Conservation (phyloP, 2,888 invertebrate genomes). For the Aporophyla nigra region DNA sequence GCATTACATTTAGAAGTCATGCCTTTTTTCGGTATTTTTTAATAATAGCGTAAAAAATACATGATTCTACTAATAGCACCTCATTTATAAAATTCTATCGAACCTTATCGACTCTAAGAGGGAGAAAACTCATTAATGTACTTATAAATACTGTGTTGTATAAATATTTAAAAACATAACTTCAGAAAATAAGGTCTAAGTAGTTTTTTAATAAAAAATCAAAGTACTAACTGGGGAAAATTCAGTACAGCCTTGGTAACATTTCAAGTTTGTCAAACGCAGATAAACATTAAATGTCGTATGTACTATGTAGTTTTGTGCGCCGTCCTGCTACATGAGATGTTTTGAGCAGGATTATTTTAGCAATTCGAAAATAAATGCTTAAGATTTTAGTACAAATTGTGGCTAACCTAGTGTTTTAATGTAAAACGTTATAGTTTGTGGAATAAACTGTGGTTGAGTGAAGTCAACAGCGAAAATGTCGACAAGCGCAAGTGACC, state of each 20-base stretch:
- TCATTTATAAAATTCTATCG: slow-evolving; percentile 7
- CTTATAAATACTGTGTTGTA: neutral
- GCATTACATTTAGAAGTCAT: neutral
- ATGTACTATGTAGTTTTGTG: neutral
- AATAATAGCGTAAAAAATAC: neutral
- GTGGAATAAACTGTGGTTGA: slow-evolving; percentile 20
- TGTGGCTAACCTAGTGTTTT: slow-evolving; percentile 8
- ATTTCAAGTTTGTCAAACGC: slow-evolving; percentile 48
- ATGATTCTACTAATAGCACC: slow-evolving; percentile 10
- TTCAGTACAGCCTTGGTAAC: slow-evolving; percentile 40
- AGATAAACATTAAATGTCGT: slow-evolving; percentile 48
- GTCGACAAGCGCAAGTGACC: slow-evolving; percentile 76
- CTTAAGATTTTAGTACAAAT: neutral
- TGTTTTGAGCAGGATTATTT: slow-evolving; percentile 2
- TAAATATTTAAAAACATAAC: neutral
- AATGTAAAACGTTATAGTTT: slow-evolving; percentile 22
- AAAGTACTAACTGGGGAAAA: slow-evolving; percentile 9
- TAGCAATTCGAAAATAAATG: neutral
- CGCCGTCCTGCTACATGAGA: neutral
- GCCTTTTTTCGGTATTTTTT: neutral
- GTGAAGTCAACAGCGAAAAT: slow-evolving; percentile 52
- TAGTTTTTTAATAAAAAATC: neutral
- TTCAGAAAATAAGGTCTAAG: neutral
- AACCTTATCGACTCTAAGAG: neutral
- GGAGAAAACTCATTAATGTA: neutral